Evolutionary conservation across 2,797 vertebrate species (phyloP), one percentile per base, ranked within the genome.

Genomic region (Chelonia mydas): DNA sequence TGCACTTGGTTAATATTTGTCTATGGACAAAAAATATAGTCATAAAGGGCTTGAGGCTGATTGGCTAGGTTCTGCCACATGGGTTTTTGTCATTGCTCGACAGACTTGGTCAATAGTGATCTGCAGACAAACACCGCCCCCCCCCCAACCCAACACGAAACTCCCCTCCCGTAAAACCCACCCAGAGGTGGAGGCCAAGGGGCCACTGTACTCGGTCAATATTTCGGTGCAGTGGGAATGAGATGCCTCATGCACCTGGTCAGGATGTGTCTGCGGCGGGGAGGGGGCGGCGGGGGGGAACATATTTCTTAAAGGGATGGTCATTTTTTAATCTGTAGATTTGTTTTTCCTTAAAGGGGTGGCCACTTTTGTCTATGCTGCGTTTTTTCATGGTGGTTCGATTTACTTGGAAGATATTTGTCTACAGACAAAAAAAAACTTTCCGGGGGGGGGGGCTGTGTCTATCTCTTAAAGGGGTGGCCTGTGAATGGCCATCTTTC

Each of bases 61-160:
- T n/a, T 68, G 61, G 61, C 33, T 9, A 5, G 61, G n/a, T 37
- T 68, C 8, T 37, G 9, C 3, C 61, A 5, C 16, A 9, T 37
- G 17, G 61, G 8, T 10, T n/a, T 65, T 65, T 65, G 61, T 65
- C 33, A 19, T n/a, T 65, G 61, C 16, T 65, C 13, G 7, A n/a
- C 7, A 7, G 17, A 21, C 61, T 68, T 37, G n/a, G 61, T 37
- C 61, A n/a, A 37, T 68, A 68, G 37, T 68, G 19, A n/a, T 68
- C 61, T 37, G n/a, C 13, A n/a, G 4, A 10, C 17, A n/a, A 19
- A 33, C 33, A 17, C 33, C 2, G 1, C 49, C 53, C 1, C 13
- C 1, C 13, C 53, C 21, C 3, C 53, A 61, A 61, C 33, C 61
- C n/a, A 59, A 13, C n/a, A 37, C 37, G n/a, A 68, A 68, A 37